Conservation (phyloP, 2,113 vertebrate genomes). For the Dasyprocta punctata region DNA sequence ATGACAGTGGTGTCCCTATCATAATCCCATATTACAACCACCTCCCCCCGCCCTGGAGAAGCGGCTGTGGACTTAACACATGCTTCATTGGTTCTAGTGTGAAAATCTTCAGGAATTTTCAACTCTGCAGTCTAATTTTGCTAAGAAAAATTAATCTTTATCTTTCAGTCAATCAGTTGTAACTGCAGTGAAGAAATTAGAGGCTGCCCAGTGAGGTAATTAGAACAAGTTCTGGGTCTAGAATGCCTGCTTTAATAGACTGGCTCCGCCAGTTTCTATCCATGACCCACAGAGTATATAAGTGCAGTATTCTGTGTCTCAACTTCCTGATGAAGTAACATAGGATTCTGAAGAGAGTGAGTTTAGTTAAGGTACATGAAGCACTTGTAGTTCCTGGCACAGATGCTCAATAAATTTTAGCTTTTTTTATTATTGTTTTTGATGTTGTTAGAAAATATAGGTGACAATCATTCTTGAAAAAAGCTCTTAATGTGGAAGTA, state of each 20-base stretch:
- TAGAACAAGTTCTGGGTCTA: neutral
- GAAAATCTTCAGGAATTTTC: neutral
- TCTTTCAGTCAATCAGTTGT: constrained; percentile 32
- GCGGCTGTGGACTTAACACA: neutral
- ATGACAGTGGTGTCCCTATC: neutral
- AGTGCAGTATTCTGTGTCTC: neutral
- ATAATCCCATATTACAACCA: neutral
- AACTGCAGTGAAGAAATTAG: neutral
- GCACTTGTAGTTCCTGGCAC: neutral
- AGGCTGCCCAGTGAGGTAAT: neutral
- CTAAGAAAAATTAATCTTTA: constrained; percentile 49
- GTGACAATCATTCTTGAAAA: neutral
- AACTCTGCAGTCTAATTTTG: neutral
- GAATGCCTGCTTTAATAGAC: neutral
- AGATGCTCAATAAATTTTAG: neutral
- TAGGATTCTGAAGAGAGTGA: neutral
- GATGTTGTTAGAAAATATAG: neutral
- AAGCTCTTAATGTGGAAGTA: neutral
- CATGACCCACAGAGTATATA: neutral
- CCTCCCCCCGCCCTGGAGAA: neutral
- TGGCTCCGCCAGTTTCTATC: neutral
- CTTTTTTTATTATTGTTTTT: neutral
- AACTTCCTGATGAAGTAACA: neutral
- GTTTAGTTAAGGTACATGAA: neutral
- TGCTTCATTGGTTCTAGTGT: neutral